A percentile compares a stretch with the other conserved stretches of the same genome.
These are phyloP conservation scores for Brachionus asplanchnoidis DNA, from an alignment of 1,140 invertebrate species.

Conservation along the genomic window DNA sequence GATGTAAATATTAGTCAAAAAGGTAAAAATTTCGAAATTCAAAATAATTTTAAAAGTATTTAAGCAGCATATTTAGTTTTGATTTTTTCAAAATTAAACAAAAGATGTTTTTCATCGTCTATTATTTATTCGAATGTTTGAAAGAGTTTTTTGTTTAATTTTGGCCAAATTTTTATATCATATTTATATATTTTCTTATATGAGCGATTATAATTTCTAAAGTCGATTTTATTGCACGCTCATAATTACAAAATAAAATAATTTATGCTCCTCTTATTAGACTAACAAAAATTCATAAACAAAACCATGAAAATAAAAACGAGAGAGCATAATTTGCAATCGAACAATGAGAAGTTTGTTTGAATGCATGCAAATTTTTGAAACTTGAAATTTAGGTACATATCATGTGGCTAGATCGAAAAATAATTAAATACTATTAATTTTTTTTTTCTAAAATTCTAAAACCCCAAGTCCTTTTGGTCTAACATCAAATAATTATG, in stretches of 20 bases:
- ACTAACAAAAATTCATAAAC: not conserved
- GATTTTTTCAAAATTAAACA: not conserved
- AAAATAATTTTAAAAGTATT: not conserved
- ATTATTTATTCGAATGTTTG: too few relatives aligned
- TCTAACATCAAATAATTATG: not conserved
- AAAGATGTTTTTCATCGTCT: not conserved
- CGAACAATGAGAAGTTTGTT: not conserved
- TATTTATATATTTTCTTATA: not conserved
- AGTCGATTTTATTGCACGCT: constrained; percentile 19
- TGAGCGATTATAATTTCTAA: not conserved
- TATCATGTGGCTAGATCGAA: not conserved
- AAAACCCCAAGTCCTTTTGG: not conserved
- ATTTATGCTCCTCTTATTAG: constrained; percentile 8
- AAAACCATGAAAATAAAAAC: not conserved
- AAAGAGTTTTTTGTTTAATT: too few relatives aligned
- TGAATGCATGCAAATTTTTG: not conserved
- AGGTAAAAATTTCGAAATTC: not conserved
- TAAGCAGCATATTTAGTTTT: not conserved
- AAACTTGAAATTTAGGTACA: not conserved
- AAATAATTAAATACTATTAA: not conserved
- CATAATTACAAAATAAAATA: not conserved
- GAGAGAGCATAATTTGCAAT: constrained; percentile 31
- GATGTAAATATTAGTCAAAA: not conserved
- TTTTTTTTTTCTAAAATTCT: too few relatives aligned
- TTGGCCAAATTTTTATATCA: not conserved